Evolutionary conservation across 2,888 invertebrate species (phyloP).

Genomic region (Notodonta ziczac): DNA sequence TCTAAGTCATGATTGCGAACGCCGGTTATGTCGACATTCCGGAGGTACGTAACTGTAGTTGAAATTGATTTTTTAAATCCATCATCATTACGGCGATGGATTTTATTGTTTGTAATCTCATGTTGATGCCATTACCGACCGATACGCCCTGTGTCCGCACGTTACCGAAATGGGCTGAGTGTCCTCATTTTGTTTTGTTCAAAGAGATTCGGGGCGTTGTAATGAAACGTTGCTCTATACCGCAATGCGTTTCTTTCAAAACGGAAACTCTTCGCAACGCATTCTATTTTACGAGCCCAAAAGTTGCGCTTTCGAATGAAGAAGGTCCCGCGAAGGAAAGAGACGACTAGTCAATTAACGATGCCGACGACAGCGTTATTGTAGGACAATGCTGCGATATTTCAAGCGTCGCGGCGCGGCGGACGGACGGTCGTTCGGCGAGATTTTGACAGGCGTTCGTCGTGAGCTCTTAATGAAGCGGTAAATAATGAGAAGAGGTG

Average conservation of each 20-base stretch:
- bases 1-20: slow-evolving; percentile 50
- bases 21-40: slow-evolving; percentile 52
- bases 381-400: slow-evolving; percentile 79
- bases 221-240: slow-evolving; percentile 63
- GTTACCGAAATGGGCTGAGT: slow-evolving; percentile 66
- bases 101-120: slow-evolving; percentile 74
- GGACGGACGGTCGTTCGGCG: slow-evolving; percentile 67
- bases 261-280: slow-evolving; percentile 50
- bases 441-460: slow-evolving; percentile 79
- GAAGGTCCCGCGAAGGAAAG: slow-evolving; percentile 57
- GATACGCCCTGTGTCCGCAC: slow-evolving; percentile 67
- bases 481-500: slow-evolving; percentile 82
- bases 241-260: slow-evolving; percentile 53
- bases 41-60: slow-evolving; percentile 63
- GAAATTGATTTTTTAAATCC: slow-evolving; percentile 75
- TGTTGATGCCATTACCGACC: slow-evolving; percentile 64
- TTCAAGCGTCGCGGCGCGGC: slow-evolving; percentile 64
- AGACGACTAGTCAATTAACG: slow-evolving; percentile 73
- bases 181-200: slow-evolving; percentile 66
- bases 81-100: slow-evolving; percentile 69
- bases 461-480: slow-evolving; percentile 82
- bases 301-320: slow-evolving; percentile 60
- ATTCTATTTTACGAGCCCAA: slow-evolving; percentile 63
- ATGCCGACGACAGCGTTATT: slow-evolving; percentile 77
- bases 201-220: slow-evolving; percentile 60